Percentiles rank a stretch among this genome's conserved stretches.
These are phyloP conservation scores for Syngnathus scovelli DNA, from an alignment of 2,113 vertebrate species.

Conservation along the genomic window DNA sequence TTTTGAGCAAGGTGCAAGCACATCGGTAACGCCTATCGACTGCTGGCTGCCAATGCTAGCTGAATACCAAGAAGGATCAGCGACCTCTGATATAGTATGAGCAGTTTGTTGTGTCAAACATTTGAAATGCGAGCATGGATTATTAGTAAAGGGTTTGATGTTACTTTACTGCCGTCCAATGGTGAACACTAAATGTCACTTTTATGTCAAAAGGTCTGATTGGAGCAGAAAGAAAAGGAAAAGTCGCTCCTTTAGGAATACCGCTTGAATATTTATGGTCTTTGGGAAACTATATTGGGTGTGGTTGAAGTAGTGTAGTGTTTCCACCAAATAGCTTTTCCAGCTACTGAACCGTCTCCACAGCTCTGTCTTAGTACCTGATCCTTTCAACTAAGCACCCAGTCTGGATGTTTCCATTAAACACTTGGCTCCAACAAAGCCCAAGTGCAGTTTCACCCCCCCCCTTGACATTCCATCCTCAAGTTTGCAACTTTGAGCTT, in stretches of 20 bases:
- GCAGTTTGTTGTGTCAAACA: too few species aligned
- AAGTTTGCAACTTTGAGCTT: not conserved
- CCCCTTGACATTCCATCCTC: not conserved
- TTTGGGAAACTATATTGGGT: not conserved
- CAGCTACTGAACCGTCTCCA: not conserved
- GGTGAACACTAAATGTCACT: not conserved
- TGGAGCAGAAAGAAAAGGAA: not conserved
- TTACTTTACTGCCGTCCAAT: not conserved
- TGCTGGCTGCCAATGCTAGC: not conserved
- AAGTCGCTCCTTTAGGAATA: not conserved
- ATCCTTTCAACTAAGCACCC: not conserved
- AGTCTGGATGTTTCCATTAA: slow-evolving; percentile 1
- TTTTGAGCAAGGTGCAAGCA: not conserved
- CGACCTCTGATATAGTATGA: not conserved
- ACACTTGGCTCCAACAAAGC: not conserved
- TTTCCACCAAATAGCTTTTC: not conserved
- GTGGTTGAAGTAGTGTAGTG: not conserved
- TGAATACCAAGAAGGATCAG: not conserved
- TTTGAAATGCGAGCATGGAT: not conserved
- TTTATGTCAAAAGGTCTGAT: not conserved
- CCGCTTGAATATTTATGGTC: not conserved
- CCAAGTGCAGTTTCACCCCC: not conserved
- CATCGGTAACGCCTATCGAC: not conserved
- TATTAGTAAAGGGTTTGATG: too few species aligned
- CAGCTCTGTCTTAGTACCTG: not conserved